Conservation (phyloP, 2,888 invertebrate species). For the Ectemnius continuus region DNA sequence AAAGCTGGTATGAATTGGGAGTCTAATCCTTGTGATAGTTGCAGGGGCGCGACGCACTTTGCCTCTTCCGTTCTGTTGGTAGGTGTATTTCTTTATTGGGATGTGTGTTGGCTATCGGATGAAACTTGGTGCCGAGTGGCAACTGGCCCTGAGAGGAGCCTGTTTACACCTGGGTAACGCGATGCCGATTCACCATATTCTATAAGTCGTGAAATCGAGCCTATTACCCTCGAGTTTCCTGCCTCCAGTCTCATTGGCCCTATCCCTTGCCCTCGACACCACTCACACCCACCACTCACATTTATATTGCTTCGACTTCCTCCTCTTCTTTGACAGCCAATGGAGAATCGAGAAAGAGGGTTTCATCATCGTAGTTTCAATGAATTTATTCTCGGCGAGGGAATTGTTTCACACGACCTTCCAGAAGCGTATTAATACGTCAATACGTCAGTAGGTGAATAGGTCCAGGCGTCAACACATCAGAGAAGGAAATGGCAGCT, state of each 20-base stretch:
- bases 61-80: constrained; percentile 2
- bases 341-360: no score
- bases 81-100: neutral
- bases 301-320: no score
- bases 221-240: neutral
- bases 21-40: constrained; percentile 9
- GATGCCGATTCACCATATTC: constrained; percentile 25
- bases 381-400: neutral
- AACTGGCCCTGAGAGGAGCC: constrained; percentile 40
- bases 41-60: neutral
- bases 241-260: neutral
- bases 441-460: no score
- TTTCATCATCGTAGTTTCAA: no score
- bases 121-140: constrained; percentile 18
- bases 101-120: neutral
- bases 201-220: constrained; percentile 38
- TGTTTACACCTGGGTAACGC: constrained; percentile 42
- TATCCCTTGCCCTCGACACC: no score
- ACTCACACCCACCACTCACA: no score
- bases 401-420: constrained; percentile 31
- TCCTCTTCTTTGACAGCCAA: no score
- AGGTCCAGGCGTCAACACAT: constrained; percentile 54
- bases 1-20: constrained; percentile 32
- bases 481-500: constrained; percentile 47
- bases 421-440: constrained; percentile 17